phyloP scores from a whole-genome alignment of 2,113 vertebrate species.

The Dasyurus viverrinus region DNA sequence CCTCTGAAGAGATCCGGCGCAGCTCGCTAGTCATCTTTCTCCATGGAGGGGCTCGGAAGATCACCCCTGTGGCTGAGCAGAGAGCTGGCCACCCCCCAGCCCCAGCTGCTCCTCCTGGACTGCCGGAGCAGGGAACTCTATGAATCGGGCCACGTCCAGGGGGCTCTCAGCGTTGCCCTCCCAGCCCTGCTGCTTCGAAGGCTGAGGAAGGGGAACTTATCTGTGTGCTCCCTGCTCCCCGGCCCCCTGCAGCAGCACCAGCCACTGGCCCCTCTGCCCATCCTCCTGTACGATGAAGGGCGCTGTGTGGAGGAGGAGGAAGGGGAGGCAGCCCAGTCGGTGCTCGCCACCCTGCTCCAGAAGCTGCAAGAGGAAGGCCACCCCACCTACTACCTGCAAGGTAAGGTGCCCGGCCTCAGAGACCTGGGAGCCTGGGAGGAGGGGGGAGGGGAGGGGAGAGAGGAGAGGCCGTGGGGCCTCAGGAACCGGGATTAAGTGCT shows the following conservation, averaged over 20 bases:
- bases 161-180: conserved; percentile 81
- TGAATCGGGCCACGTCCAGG: conserved; percentile 79
- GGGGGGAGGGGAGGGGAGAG: background rate
- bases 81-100: conserved; percentile 74
- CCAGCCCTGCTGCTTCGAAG: conserved; percentile 81
- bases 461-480: background rate
- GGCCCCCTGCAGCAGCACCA: conserved; percentile 60
- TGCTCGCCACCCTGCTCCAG: conserved; percentile 78
- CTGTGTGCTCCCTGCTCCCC: conserved; percentile 77
- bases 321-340: conserved; percentile 65
- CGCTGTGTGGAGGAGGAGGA: conserved; percentile 60
- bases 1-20: conserved; percentile 56
- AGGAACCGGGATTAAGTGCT: no score
- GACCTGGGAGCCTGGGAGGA: background rate
- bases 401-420: conserved; percentile 57
- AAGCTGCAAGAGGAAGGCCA: conserved; percentile 82
- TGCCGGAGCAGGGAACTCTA: conserved; percentile 82
- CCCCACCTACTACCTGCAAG: conserved; percentile 81
- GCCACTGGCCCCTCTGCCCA: conserved; percentile 59
- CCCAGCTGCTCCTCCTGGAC: conserved; percentile 78
- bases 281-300: conserved; percentile 79
- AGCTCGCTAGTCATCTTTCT: conserved; percentile 21
- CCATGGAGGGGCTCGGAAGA: conserved; percentile 80
- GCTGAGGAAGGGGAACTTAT: conserved; percentile 79
- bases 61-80: conserved; percentile 79